Percentiles rank a stretch among this genome's conserved stretches.
Conservation (phyloP, 2,888 invertebrate species). For the Sthenelais limicola region DNA sequence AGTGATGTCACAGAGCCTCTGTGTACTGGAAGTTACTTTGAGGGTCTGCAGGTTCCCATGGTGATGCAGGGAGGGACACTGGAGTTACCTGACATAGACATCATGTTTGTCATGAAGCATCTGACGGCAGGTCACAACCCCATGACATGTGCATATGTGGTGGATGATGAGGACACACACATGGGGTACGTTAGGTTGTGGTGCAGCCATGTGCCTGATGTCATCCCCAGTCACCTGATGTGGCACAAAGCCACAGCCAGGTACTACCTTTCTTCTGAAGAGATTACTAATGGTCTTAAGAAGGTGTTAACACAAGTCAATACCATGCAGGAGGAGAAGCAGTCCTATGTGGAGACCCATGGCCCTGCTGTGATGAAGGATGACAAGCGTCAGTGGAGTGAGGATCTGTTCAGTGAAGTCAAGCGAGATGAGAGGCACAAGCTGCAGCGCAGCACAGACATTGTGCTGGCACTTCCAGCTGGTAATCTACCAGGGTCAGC, state of each 20-base stretch:
- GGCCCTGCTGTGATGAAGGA: not conserved
- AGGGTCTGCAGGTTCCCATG: slow-evolving; percentile 2
- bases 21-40: not conserved
- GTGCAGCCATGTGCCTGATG: no score
- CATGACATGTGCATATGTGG: no score
- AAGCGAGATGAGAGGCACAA: not conserved
- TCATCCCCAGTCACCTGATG: no score
- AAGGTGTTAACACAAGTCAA: no score
- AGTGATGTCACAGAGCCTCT: no score
- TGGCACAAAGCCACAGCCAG: no score
- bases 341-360: not conserved
- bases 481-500: not conserved
- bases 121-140: not conserved
- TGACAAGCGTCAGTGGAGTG: not conserved
- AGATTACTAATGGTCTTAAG: no score
- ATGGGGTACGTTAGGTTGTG: no score
- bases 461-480: not conserved
- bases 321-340: no score
- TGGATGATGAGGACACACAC: no score
- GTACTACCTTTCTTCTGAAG: no score
- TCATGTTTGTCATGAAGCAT: not conserved
- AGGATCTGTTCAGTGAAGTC: not conserved
- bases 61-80: not conserved
- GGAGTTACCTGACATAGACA: not conserved
- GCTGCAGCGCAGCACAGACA: not conserved